Base-by-base conservation (phyloP, 1,140 invertebrate species). In the Onthophagus taurus region DNA sequence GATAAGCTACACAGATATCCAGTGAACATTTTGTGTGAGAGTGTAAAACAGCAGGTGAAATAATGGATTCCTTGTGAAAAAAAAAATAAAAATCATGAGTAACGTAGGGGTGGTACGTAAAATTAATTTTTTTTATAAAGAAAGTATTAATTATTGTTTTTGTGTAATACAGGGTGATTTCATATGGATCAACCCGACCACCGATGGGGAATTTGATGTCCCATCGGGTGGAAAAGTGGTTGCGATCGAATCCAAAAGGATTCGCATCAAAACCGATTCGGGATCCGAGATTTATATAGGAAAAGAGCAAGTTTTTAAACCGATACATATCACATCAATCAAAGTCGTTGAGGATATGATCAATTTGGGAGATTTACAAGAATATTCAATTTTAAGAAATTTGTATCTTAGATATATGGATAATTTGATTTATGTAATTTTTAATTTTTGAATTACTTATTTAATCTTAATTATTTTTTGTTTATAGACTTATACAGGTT, bases 311-410 rank as follows among this genome's bases (percentile, higher is more conserved):
- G 66, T 80, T 19, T 72, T 93, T 33, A 86, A 87, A 60, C 75
- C 80, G 19, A 89, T 95, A 79, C 89, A 95, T 64, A 70, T 81
- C 2, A 85, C 86, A 2, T 93, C 88, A 0, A 71, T 88, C 18
- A 71, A 81, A 49, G 85, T 85, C 31, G 87, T 95, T 4, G 89
- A 94, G 65, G 91, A 97, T 64, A 94, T 97, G 90, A 94, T 95
- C 48, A 83, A 80, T 14, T 68, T 96, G 26, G 88, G 86, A 5
- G 92, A 96, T 68, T 69, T 95, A 14, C 87, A 95, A 60, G 91
- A 96, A 65, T 85, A 89, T 55, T 87, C 89, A 5, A 93, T 97
- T 52, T 69, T 96, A 9, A 72, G 89, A 43, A 96, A 96, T 72
- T 72, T 96, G n/a, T 80, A 89, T 52, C 83, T 90, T 55, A 71